Conservation (phyloP, 2,888 invertebrate genomes). For the Troilus luridus region DNA sequence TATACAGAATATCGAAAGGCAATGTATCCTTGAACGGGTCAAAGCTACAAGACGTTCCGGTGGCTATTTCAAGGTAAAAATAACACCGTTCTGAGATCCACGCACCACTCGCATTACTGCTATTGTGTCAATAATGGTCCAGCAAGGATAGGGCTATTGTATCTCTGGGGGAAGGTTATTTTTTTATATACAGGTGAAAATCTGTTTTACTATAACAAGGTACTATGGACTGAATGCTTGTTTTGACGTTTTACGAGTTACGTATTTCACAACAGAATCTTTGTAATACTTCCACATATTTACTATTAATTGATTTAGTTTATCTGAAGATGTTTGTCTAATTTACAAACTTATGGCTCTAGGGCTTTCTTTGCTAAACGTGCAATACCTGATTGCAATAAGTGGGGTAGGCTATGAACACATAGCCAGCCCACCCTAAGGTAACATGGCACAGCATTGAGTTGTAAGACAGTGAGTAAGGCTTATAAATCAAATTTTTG, state of each 20-base stretch:
- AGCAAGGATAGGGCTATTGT: slow-evolving; percentile 19
- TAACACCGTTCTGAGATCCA: slow-evolving; percentile 25
- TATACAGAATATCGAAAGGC: not conserved
- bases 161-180: not conserved
- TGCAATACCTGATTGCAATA: not conserved
- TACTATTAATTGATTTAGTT: no score
- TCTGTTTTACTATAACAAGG: not conserved
- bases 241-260: not conserved
- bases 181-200: not conserved
- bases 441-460: not conserved
- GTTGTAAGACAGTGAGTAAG: slow-evolving; percentile 8
- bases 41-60: not conserved
- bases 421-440: not conserved
- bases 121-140: slow-evolving; percentile 19
- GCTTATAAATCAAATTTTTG: slow-evolving; percentile 38
- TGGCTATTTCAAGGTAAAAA: not conserved
- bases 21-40: not conserved
- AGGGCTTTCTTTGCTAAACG: not conserved
- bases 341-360: no score
- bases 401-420: not conserved
- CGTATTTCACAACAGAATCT: not conserved
- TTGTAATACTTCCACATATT: no score
- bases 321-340: no score
- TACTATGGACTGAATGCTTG: not conserved
- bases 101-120: slow-evolving; percentile 24